phyloP scores from a whole-genome alignment of 2,888 invertebrate genomes.

The Synanthedon vespiformis region DNA sequence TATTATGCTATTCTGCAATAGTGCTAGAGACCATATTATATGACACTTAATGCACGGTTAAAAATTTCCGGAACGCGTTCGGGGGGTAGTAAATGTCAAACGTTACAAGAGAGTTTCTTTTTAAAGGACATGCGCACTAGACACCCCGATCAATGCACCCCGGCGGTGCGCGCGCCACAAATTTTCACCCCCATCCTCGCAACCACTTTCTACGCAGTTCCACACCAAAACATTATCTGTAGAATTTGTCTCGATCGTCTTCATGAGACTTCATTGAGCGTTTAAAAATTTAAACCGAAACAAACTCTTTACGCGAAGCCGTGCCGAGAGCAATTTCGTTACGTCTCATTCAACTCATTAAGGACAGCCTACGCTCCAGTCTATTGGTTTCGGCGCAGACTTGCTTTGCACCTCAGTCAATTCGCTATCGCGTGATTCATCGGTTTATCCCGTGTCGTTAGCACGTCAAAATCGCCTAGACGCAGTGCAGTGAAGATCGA shows the following conservation, averaged over 20 bases:
- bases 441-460: constrained; percentile 48
- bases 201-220: constrained; percentile 58
- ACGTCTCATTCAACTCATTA: constrained; percentile 36
- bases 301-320: constrained; percentile 21
- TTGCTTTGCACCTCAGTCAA: constrained; percentile 27
- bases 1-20: no score
- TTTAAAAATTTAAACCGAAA: constrained; percentile 22
- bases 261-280: constrained; percentile 40
- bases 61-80: constrained; percentile 2
- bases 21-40: no score
- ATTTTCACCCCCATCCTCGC: constrained; percentile 22
- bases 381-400: constrained; percentile 26
- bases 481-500: constrained; percentile 29
- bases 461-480: constrained; percentile 29
- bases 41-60: no score
- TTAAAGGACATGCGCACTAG: constrained; percentile 53
- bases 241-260: constrained; percentile 24
- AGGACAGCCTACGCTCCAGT: constrained; percentile 64
- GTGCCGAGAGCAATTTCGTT: constrained; percentile 42
- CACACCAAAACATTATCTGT: constrained; percentile 46
- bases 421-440: constrained; percentile 54
- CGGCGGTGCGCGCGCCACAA: constrained; percentile 58
- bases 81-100: constrained; percentile 45
- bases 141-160: constrained; percentile 60
- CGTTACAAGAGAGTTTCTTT: constrained; percentile 30